Conservation (phyloP, 2,113 vertebrate species). For the Anser cygnoides region DNA sequence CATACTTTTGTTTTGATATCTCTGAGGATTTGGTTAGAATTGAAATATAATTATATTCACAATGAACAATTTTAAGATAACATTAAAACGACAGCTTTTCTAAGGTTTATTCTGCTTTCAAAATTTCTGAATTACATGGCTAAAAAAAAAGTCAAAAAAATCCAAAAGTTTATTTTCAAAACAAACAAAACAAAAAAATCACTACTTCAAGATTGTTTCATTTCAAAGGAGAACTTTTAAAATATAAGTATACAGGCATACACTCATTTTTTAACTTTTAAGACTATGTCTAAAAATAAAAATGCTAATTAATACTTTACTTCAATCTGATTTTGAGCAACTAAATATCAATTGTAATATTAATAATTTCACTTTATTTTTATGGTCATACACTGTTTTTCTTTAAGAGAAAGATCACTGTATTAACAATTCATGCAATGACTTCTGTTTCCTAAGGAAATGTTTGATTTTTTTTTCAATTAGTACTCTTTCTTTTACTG, state of each 20-base stretch:
- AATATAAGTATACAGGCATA: accelerated
- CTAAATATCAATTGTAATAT: background rate
- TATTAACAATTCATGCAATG: background rate
- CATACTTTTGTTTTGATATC: background rate
- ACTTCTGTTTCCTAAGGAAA: background rate
- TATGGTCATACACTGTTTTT: background rate
- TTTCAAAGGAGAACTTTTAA: background rate
- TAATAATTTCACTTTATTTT: background rate
- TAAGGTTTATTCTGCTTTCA: background rate
- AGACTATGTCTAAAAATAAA: background rate
- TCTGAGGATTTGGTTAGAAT: background rate
- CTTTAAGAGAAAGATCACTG: background rate
- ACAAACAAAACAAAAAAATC: background rate
- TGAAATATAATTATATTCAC: background rate
- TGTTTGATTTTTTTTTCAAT: background rate
- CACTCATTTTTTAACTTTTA: background rate
- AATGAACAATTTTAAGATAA: background rate
- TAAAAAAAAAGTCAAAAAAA: background rate
- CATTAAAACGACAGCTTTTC: background rate
- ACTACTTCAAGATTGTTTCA: background rate
- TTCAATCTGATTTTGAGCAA: background rate
- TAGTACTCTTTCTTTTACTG: background rate
- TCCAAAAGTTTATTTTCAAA: background rate
- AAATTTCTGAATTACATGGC: background rate
- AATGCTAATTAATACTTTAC: background rate